A percentile compares a stretch with the other conserved stretches of the same genome.
Conservation (phyloP, 2,113 vertebrate species). For the Larimichthys polyactis region DNA sequence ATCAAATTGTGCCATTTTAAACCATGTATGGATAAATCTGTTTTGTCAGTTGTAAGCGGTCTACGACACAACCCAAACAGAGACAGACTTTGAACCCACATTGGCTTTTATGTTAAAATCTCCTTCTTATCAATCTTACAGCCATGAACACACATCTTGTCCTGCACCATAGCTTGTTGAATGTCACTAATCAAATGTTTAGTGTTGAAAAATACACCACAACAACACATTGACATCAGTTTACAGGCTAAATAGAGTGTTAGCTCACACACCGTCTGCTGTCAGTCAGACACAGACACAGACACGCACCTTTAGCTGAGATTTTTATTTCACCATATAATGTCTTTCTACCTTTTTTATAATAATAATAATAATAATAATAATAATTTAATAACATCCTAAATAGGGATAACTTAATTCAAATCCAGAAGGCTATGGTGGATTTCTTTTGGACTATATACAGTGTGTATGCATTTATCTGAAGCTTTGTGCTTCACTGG, state of each 20-base stretch:
- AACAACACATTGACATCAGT: too few species aligned
- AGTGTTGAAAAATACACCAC: background rate
- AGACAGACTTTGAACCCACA: background rate
- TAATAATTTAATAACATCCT: too few species aligned
- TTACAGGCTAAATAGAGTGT: too few species aligned
- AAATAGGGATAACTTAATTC: too few species aligned
- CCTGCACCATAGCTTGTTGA: background rate
- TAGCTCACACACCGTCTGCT: background rate
- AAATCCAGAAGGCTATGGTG: too few species aligned
- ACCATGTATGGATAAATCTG: background rate
- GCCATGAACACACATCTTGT: background rate
- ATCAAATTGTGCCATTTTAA: background rate
- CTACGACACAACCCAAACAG: background rate
- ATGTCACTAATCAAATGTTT: background rate
- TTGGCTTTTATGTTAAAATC: background rate
- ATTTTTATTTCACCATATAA: background rate
- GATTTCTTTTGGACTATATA: background rate
- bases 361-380: too few species aligned
- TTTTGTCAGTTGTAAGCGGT: background rate
- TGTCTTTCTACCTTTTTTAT: background rate
- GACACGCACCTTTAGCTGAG: background rate
- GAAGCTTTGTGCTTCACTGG: background rate
- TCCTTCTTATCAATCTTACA: background rate
- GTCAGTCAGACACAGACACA: background rate
- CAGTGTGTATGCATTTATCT: background rate